A percentile compares a stretch with the other conserved stretches of the same genome.
phyloP scores from a whole-genome alignment of 2,113 vertebrate genomes.

The Ceyx margarethae region DNA sequence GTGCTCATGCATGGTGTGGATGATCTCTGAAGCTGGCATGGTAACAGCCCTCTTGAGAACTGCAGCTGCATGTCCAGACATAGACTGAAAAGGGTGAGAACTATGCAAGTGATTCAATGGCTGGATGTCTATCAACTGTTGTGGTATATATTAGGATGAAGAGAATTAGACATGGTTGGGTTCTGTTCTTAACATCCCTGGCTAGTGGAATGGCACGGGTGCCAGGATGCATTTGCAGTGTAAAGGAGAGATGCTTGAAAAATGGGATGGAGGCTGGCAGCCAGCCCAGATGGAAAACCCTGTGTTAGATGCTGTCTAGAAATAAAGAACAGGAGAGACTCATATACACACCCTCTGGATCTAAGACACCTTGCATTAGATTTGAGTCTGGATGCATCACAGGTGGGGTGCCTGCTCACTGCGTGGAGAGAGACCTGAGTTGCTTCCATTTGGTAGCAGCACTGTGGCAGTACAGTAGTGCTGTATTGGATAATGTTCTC shows the following conservation, averaged over 20 bases:
- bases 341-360: not conserved
- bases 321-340: not conserved
- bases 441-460: not conserved
- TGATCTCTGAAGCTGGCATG: not conserved
- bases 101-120: not conserved
- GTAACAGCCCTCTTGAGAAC: not conserved
- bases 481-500: not conserved
- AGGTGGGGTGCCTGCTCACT: not conserved
- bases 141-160: not conserved
- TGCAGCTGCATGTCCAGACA: not conserved
- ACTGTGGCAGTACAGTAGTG: not conserved
- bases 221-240: not conserved
- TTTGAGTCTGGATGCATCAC: not conserved
- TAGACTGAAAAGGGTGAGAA: not conserved
- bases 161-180: not conserved
- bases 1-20: not conserved
- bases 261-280: not conserved
- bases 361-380: not conserved
- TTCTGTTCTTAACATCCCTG: not conserved
- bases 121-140: not conserved
- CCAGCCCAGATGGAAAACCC: not conserved
- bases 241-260: not conserved
- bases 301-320: not conserved
- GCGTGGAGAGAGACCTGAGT: accelerated
- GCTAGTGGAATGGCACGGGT: not conserved